phyloP scores from a whole-genome alignment of 2,113 vertebrate genomes.

The Catagonus wagneri region DNA sequence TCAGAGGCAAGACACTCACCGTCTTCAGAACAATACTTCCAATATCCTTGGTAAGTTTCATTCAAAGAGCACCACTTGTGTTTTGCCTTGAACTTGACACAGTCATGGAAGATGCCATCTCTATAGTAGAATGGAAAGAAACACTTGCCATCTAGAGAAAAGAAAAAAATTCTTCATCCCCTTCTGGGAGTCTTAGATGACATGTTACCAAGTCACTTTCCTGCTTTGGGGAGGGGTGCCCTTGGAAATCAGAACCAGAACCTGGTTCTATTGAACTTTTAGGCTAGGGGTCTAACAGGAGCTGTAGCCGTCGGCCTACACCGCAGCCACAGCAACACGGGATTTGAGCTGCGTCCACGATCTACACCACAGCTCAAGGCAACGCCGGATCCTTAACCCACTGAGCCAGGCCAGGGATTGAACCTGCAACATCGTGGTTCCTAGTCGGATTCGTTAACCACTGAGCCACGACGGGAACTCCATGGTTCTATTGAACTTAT shows the following conservation, averaged over 20 bases:
- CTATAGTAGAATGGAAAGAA: slow-evolving; percentile 63
- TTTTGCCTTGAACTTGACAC: not conserved
- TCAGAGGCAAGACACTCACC: not conserved
- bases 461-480: too few relatives aligned
- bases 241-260: not conserved
- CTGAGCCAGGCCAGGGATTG: too few relatives aligned
- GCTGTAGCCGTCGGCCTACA: too few relatives aligned
- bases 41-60: not conserved
- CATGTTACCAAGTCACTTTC: rapidly evolving
- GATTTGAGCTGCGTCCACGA: too few relatives aligned
- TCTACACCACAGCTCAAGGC: too few relatives aligned
- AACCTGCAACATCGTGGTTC: too few relatives aligned
- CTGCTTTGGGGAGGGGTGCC: not conserved
- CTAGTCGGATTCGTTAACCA: too few relatives aligned
- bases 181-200: not conserved
- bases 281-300: too few relatives aligned
- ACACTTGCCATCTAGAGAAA: slow-evolving; percentile 57
- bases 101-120: not conserved
- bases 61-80: slow-evolving; percentile 72
- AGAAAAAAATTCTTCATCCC: not conserved
- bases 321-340: too few relatives aligned
- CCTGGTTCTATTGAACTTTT: not conserved
- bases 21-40: slow-evolving; percentile 59
- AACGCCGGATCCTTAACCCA: too few relatives aligned
- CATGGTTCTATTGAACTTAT: not conserved